Evolutionary conservation across 2,797 vertebrate species (phyloP).

Genomic region (Acestrorhynchus altus): DNA sequence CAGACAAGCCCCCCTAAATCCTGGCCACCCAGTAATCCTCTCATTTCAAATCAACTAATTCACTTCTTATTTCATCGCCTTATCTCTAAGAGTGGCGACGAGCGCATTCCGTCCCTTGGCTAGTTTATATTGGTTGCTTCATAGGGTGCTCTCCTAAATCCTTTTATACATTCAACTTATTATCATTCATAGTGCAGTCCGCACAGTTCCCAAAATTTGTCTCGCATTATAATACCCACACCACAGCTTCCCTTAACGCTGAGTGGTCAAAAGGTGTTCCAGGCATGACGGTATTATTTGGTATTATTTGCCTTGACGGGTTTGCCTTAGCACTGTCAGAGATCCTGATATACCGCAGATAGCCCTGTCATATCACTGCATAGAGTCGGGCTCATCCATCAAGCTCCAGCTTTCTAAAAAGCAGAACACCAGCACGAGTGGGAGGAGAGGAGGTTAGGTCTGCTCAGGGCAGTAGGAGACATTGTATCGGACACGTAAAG

Average conservation of each 20-base stretch:
- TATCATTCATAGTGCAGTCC: slow-evolving; percentile 49
- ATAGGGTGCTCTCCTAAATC: slow-evolving; percentile 13
- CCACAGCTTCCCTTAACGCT: slow-evolving; percentile 24
- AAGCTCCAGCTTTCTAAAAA: slow-evolving; percentile 26
- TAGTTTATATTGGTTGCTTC: slow-evolving; percentile 13
- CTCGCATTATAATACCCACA: slow-evolving; percentile 39
- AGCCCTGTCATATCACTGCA: slow-evolving; percentile 35
- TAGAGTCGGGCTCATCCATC: slow-evolving; percentile 49
- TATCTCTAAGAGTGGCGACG: slow-evolving; percentile 24
- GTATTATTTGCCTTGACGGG: slow-evolving; percentile 45
- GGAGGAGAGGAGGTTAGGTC: slow-evolving; percentile 14
- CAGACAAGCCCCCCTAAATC: slow-evolving; percentile 37
- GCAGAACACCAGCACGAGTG: slow-evolving; percentile 13
- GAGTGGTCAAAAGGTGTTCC: slow-evolving; percentile 45
- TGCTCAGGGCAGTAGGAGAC: slow-evolving; percentile 17
- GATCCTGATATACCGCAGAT: slow-evolving; percentile 39
- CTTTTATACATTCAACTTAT: slow-evolving; percentile 41
- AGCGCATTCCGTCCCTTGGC: background rate
- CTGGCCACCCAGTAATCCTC: slow-evolving; percentile 27
- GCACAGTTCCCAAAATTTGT: slow-evolving; percentile 34
- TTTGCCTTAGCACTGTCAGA: slow-evolving; percentile 35
- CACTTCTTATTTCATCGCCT: slow-evolving; percentile 34
- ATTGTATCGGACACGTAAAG: slow-evolving; percentile 22
- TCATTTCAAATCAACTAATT: slow-evolving; percentile 45
- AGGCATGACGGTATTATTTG: slow-evolving; percentile 37